Evolutionary conservation across 2,797 vertebrate genomes (phyloP), one percentile per base, ranked within the genome.

Genomic region (Notolabrus celidotus): DNA sequence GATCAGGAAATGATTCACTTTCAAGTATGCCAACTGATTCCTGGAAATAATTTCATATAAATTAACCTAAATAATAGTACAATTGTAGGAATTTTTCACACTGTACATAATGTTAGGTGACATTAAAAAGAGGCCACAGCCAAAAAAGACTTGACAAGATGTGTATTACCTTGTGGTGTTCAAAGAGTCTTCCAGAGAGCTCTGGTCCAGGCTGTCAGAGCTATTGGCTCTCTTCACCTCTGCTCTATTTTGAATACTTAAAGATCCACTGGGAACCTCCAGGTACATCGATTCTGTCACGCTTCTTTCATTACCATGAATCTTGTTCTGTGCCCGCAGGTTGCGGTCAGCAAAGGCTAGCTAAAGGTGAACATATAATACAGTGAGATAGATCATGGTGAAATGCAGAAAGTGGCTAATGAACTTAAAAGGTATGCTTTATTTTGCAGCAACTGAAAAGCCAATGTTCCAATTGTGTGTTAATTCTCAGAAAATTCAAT

Each of bases 121-220:
- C 8, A 25, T 33, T 2, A 58, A 23, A 2, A 31, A 17, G 41
- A 54, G n/a, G n/a, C 17, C 17, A 7, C 8, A 33, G 19, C 0
- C 15, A 5, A 31, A 11, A 36, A 41, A 14, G 6, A 42, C 15
- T 4, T 38, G n/a, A n/a, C 5, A 42, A 43, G 22, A 43, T 16
- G n/a, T 50, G 3, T 3, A 7, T 62, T 90, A 98, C 97, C 95
- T 93, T 63, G 91, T 92, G 31, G 77, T 69, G 67, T 93, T 94
- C 31, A 96, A 88, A 0, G 92, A 90, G 49, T 95, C 95, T 0
- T 96, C 95, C 0, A 94, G 84, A 72, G 94, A 95, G 84, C 87
- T 92, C 23, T 95, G 74, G 16, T 97, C 96, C 50, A 97, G 89
- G 73, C 96, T 98, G 91, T 98, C 96, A 0, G 85, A 79, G 79